Base-by-base conservation (phyloP, 2,888 invertebrate species). In the Microdon myrmicae region DNA sequence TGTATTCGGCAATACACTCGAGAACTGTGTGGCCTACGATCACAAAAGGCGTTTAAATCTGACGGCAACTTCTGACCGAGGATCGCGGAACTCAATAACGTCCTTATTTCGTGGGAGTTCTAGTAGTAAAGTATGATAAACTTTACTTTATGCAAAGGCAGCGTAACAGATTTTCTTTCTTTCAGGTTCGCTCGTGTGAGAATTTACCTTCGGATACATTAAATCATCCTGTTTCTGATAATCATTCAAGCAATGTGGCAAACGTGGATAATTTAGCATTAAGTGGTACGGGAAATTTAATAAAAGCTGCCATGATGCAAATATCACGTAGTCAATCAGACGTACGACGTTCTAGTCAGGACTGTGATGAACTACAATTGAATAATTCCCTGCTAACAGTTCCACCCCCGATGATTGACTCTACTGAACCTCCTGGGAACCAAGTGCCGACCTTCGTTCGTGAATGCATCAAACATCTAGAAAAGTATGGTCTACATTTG, bases 11-110 rank as follows among this genome's bases (percentile, higher is more conserved):
- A 87, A 94, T 68, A 88, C 94, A 1, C 81, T 96, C 68, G 83
- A 87, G 43, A 90, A 90, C 74, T 94, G 94, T 75, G 86, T 95
- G 70, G 89, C 90, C 74, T 90, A 92, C 70, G 94, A 94, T 79
- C 68, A 69, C 20, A 72, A 73, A 35, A 61, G 64, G 9, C 47
- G 51, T 70, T 80, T 68, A 77, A 81, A 73, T 32, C 41, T 68
- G 14, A 66, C 45, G 44, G 78, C 48, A 8, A 34, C 38, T 20
- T 56, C 68, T 2, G 71, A 72, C 19, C 48, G 71, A 16, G 86
- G 87, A 16, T 90, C 90, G 48, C 82, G 90, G 55, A 85, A 88
- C 29, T 90, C 90, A 60, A 87, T 91, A 68, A 87, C 87, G 35
- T 90, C 90, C 16, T 83, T 91, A 37, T 72, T 76, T 53, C 72